Base-by-base conservation (phyloP, 2,888 invertebrate genomes). In the Toxonevra muliebris region DNA sequence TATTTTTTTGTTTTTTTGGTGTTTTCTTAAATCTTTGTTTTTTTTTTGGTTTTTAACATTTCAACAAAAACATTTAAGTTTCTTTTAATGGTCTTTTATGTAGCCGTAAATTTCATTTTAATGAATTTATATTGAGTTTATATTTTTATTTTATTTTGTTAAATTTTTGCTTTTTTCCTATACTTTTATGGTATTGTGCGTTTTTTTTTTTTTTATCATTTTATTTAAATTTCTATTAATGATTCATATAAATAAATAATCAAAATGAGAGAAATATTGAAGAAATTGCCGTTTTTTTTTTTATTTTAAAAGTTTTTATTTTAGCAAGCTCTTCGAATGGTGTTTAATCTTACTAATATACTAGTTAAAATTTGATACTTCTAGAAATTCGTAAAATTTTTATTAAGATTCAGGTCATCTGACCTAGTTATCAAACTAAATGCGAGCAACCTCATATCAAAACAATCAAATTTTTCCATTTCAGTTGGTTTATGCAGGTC, bases 231-330 rank as follows among this genome's bases (percentile, higher is more conserved):
- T 43, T 43, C 54, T 11, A 54, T 42, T 61, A 41, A 42, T 53
- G 62, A 52, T 12, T 10, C 43, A 19, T 20, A n/a, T 17, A 43
- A 54, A 12, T 11, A 10, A 4, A 12, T 30, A 48, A 13, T 15
- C 15, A 20, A 62, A 62, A 62, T 30, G 20, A 45, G 19, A 55
- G 20, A 20, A 55, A 62, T n/a, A n/a, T n/a, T n/a, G n/a, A n/a
- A n/a, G n/a, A n/a, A n/a, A n/a, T n/a, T n/a, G n/a, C n/a, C n/a
- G n/a, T n/a, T n/a, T n/a, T n/a, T n/a, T n/a, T n/a, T n/a, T n/a
- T n/a, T n/a, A n/a, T n/a, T n/a, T n/a, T n/a, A n/a, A n/a, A n/a
- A n/a, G n/a, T n/a, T n/a, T n/a, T n/a, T n/a, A n/a, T n/a, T n/a
- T n/a, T n/a, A n/a, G n/a, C n/a, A n/a, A n/a, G n/a, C n/a, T n/a